These are phyloP conservation scores for Trisateles emortualis DNA, from an alignment of 2,888 invertebrate species.

Conservation along the genomic window DNA sequence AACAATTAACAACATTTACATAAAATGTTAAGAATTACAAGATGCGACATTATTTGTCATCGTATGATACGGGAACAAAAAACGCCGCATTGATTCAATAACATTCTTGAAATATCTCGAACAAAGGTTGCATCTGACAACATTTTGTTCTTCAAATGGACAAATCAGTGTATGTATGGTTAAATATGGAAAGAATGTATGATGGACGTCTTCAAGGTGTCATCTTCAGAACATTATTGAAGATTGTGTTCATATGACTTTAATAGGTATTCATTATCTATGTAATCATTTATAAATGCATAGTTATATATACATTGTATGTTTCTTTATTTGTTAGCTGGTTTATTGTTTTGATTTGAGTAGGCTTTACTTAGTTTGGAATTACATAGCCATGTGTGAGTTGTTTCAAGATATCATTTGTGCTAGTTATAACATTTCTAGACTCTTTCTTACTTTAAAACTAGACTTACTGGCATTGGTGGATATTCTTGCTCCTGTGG, in stretches of 20 bases:
- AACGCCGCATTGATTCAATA: conserved; percentile 18
- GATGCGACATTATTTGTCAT: conserved; percentile 31
- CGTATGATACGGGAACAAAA: conserved; percentile 7
- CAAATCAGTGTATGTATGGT: conserved; percentile 9
- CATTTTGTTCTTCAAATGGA: conserved; percentile 17
- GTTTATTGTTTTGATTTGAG: neutral
- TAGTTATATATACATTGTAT: neutral
- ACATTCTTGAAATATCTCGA: conserved; percentile 21
- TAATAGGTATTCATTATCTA: neutral
- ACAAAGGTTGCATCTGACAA: conserved; percentile 13
- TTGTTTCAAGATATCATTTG: too few relatives aligned
- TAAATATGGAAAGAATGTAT: conserved; percentile 7
- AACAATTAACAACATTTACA: neutral
- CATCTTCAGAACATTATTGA: conserved; percentile 10
- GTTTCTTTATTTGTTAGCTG: too few relatives aligned
- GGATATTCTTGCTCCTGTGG: conserved; percentile 73
- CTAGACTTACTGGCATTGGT: conserved; percentile 79
- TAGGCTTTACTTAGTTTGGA: too few relatives aligned
- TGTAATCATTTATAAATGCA: neutral
- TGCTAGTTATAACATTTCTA: too few relatives aligned
- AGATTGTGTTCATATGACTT: neutral
- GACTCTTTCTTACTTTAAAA: too few relatives aligned
- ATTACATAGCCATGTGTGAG: too few relatives aligned
- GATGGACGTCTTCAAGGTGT: conserved; percentile 3
- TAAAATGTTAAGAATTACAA: conserved; percentile 22